Evolutionary conservation across 2,797 vertebrate genomes (phyloP).

Genomic region (Synaphobranchus kaupii): DNA sequence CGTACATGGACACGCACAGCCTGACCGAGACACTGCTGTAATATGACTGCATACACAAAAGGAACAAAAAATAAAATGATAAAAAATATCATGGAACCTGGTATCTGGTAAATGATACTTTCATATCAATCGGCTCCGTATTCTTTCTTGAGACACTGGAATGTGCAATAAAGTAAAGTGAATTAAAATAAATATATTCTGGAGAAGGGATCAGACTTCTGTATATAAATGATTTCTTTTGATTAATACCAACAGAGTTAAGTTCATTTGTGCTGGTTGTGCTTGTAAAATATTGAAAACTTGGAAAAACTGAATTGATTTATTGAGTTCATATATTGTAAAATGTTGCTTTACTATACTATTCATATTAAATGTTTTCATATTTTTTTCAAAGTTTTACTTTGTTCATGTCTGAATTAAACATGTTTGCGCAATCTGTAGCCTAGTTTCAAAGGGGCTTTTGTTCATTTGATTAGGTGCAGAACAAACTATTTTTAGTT

Average conservation of each 20-base stretch:
- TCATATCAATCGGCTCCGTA: not conserved
- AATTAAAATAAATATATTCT: not conserved
- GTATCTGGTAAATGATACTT: not conserved
- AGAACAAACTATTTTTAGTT: not conserved
- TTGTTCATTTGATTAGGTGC: too few relatives aligned
- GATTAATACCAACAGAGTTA: not conserved
- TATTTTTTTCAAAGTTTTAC: not conserved
- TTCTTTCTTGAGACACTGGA: too few relatives aligned
- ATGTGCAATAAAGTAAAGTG: constrained; percentile 6
- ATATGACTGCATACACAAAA: not conserved
- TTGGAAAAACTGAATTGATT: not conserved
- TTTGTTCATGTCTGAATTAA: too few relatives aligned
- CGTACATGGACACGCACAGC: not conserved
- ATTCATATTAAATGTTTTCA: not conserved
- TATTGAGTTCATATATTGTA: not conserved
- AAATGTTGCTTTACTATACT: not conserved
- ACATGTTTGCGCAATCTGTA: too few relatives aligned
- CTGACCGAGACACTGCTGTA: not conserved
- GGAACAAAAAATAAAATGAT: not conserved
- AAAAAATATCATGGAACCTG: not conserved
- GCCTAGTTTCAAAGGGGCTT: too few relatives aligned
- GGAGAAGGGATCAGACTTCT: not conserved
- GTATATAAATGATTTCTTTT: not conserved
- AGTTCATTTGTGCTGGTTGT: not conserved
- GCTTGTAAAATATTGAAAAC: not conserved